phyloP scores from a whole-genome alignment of 2,113 vertebrate genomes.

The Hydropotes inermis region DNA sequence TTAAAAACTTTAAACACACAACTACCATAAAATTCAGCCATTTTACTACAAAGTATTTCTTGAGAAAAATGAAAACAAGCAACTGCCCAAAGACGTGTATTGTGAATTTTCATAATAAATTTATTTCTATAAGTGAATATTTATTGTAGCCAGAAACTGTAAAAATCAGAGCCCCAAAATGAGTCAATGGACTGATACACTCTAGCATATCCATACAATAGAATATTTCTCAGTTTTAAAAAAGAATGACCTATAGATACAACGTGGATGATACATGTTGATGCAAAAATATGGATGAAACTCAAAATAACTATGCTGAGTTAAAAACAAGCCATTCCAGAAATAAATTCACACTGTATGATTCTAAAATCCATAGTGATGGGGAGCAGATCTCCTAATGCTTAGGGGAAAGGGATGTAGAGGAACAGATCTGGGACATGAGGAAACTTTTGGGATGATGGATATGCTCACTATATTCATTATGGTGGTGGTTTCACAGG shows the following conservation, averaged over 20 bases:
- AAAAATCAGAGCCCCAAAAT: background rate
- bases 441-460: background rate
- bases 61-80: background rate
- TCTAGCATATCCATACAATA: background rate
- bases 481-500: background rate
- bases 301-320: slow-evolving; percentile 3
- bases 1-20: background rate
- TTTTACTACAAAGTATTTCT: background rate
- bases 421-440: background rate
- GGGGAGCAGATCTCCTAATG: background rate
- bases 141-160: background rate
- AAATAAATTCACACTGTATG: background rate
- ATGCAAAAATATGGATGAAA: background rate
- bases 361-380: background rate
- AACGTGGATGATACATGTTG: background rate
- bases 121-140: background rate
- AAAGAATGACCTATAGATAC: background rate
- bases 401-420: background rate
- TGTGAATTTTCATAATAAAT: background rate
- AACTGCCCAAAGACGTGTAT: background rate
- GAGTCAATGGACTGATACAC: background rate
- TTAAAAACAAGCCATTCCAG: slow-evolving; percentile 6
- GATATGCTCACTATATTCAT: background rate
- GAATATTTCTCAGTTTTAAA: background rate
- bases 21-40: background rate